A percentile compares a stretch with the other conserved stretches of the same genome.
Conservation (phyloP, 2,113 vertebrate genomes). For the Rhea americana region DNA sequence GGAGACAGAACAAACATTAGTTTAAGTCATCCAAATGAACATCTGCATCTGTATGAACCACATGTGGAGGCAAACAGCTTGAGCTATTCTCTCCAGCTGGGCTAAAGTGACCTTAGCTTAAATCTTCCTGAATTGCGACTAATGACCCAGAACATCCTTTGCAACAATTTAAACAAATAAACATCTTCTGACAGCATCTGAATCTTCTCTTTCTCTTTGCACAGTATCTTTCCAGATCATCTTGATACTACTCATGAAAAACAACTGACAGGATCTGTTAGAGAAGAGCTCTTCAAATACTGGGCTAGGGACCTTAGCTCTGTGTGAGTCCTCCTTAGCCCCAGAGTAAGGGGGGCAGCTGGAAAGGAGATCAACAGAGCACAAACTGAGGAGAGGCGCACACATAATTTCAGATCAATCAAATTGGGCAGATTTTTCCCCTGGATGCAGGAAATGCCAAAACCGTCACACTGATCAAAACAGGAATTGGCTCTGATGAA, state of each 20-base stretch:
- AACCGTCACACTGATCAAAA: not conserved
- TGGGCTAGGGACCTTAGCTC: not conserved
- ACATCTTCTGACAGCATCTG: not conserved
- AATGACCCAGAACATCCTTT: slow-evolving; percentile 38
- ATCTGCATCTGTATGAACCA: slow-evolving; percentile 32
- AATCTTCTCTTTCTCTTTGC: not conserved
- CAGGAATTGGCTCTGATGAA: not conserved
- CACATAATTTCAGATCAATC: not conserved
- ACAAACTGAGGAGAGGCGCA: not conserved
- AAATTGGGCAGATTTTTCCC: not conserved
- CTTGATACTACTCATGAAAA: not conserved
- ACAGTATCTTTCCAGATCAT: slow-evolving; percentile 18
- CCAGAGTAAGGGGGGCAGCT: not conserved
- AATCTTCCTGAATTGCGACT: not conserved
- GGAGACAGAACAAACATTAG: slow-evolving; percentile 30
- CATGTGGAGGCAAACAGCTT: slow-evolving; percentile 35
- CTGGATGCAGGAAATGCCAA: not conserved
- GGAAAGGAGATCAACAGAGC: not conserved
- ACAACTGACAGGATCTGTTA: not conserved
- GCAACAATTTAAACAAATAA: slow-evolving; percentile 44
- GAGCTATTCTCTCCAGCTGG: slow-evolving; percentile 21
- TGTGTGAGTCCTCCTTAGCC: not conserved
- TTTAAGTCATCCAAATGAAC: not conserved
- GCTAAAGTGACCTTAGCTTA: slow-evolving; percentile 31
- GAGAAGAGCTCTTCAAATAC: not conserved